Percentiles rank a stretch among this genome's conserved stretches.
Evolutionary conservation across 2,113 vertebrate species (phyloP).

Genomic region (Macaca nemestrina): DNA sequence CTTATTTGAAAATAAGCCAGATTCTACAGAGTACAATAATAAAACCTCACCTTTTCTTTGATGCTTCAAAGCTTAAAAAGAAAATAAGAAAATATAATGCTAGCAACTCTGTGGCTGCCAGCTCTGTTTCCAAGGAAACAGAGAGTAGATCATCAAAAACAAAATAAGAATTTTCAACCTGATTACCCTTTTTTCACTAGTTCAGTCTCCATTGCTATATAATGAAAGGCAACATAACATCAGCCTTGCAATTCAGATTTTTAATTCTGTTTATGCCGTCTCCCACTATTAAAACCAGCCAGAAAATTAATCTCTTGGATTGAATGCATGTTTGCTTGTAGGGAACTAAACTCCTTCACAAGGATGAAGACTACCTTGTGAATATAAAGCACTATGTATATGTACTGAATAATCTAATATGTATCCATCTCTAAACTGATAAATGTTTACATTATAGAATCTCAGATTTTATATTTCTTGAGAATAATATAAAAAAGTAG

Average conservation of each 20-base stretch:
- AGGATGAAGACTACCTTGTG: slow-evolving; percentile 9
- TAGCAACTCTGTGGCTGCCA: slow-evolving; percentile 43
- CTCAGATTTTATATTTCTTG: slow-evolving; percentile 38
- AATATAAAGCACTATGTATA: neutral
- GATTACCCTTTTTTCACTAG: slow-evolving; percentile 58
- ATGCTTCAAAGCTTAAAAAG: slow-evolving; percentile 57
- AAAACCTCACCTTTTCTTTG: slow-evolving; percentile 66
- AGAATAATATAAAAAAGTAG: slow-evolving; percentile 36
- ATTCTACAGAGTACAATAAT: neutral
- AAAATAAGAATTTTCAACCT: slow-evolving; percentile 72
- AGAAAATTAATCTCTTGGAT: slow-evolving; percentile 5
- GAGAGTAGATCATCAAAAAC: slow-evolving; percentile 69
- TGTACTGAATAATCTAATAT: neutral
- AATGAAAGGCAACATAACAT: slow-evolving; percentile 35
- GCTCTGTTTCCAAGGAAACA: slow-evolving; percentile 76
- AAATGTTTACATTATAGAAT: slow-evolving; percentile 22
- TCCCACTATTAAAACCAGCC: neutral
- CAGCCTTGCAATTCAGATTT: neutral
- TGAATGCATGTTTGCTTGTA: neutral
- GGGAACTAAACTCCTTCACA: neutral
- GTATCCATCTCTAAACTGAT: slow-evolving; percentile 11
- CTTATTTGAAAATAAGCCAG: slow-evolving; percentile 58
- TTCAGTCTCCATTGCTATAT: slow-evolving; percentile 1
- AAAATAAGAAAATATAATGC: slow-evolving; percentile 60
- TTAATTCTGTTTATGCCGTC: neutral